Conservation (phyloP, 2,113 vertebrate genomes). For the Clarias magur region DNA sequence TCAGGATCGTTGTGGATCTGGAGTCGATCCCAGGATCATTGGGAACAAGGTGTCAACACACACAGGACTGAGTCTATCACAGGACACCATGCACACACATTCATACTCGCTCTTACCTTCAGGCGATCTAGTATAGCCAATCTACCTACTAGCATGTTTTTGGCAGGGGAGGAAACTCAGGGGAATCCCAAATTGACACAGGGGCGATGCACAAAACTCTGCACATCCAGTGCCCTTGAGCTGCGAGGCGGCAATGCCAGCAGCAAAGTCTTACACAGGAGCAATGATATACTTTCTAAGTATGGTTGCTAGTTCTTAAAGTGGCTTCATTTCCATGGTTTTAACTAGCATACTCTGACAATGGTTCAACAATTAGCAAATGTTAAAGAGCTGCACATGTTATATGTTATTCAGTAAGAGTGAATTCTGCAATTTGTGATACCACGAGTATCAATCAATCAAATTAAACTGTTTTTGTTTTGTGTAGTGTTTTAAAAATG, state of each 20-base stretch:
- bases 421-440: neutral
- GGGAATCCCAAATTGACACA: neutral
- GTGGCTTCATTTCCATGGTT: neutral
- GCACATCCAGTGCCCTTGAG: neutral
- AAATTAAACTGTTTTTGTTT: too few relatives aligned
- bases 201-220: neutral
- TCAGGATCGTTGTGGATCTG: neutral
- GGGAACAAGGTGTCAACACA: neutral
- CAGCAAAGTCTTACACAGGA: neutral
- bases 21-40: neutral
- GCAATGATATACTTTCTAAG: neutral
- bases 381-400: neutral
- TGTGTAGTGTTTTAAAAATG: too few relatives aligned
- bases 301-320: neutral
- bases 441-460: neutral
- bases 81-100: neutral
- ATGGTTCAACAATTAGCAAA: neutral
- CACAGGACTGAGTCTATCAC: neutral
- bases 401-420: neutral
- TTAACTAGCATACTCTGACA: neutral
- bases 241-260: neutral
- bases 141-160: neutral
- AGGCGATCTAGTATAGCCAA: neutral
- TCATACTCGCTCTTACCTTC: neutral
- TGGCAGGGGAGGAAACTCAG: neutral